A percentile compares a stretch with the other conserved stretches of the same genome.
Conservation (phyloP, 2,797 vertebrate species). For the Odontamblyopus rebecca region DNA sequence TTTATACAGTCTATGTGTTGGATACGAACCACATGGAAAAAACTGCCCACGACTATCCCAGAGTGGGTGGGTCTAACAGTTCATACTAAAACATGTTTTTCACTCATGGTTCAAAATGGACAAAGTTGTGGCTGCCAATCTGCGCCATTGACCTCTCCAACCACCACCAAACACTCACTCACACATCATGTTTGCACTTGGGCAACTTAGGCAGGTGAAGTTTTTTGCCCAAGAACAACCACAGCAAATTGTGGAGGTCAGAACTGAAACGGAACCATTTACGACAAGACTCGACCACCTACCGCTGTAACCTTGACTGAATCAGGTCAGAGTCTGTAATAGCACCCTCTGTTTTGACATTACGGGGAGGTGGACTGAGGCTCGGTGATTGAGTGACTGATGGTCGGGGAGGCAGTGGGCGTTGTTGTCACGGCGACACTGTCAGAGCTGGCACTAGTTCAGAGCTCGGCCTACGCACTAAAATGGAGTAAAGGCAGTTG, state of each 20-base stretch:
- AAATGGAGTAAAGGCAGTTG: constrained; percentile 30
- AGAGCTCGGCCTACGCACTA: constrained; percentile 37
- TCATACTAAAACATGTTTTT: no score
- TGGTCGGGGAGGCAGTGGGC: constrained; percentile 50
- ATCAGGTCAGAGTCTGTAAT: neutral
- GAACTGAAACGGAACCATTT: neutral
- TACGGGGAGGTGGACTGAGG: constrained; percentile 13
- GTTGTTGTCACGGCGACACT: constrained; percentile 61
- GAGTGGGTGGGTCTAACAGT: no score
- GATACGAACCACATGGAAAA: no score
- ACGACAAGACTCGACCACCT: no score
- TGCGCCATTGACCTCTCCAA: neutral
- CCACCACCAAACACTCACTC: neutral
- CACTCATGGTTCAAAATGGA: no score
- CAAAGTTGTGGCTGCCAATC: neutral
- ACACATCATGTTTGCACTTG: neutral
- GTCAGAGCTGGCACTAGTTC: constrained; percentile 26
- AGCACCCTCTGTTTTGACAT: neutral
- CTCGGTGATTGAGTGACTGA: constrained; percentile 25
- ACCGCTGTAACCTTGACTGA: neutral
- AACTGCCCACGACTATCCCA: no score
- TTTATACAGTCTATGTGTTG: no score
- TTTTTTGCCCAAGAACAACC: neutral
- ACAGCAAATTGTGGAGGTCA: neutral
- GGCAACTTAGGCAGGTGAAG: neutral